Conservation (phyloP, 2,797 vertebrate genomes). For the Sebastes itinus region DNA sequence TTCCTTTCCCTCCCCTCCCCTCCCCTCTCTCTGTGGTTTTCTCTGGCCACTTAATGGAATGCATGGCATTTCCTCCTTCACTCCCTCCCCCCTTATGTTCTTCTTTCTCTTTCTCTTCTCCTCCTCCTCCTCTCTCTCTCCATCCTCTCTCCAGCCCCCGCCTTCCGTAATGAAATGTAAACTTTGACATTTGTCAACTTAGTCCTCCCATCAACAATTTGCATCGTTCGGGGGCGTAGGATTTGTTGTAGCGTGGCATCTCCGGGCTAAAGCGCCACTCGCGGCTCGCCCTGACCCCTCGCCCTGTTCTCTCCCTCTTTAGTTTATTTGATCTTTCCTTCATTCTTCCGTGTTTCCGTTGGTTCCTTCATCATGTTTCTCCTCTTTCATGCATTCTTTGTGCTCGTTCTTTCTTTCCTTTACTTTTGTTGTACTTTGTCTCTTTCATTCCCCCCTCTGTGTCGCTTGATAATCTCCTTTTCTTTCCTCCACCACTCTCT, state of each 20-base stretch:
- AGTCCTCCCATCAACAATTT: conserved; percentile 56
- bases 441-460: conserved; percentile 28
- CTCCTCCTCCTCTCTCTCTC: neutral
- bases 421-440: conserved; percentile 49
- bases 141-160: conserved; percentile 21
- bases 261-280: conserved; percentile 36
- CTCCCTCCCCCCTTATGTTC: conserved; percentile 3
- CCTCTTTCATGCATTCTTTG: conserved; percentile 21
- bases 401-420: conserved; percentile 35
- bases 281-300: conserved; percentile 42
- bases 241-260: conserved; percentile 51
- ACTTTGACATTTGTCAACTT: conserved; percentile 78
- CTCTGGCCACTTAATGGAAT: conserved; percentile 79
- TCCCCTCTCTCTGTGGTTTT: conserved; percentile 59
- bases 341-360: conserved; percentile 17
- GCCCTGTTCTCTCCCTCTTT: conserved; percentile 20
- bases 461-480: conserved; percentile 60
- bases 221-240: conserved; percentile 23
- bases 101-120: conserved; percentile 26
- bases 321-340: conserved; percentile 33
- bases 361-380: conserved; percentile 16
- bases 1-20: conserved; percentile 33
- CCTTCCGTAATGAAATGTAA: conserved; percentile 76
- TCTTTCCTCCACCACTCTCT: conserved; percentile 47
- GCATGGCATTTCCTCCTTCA: conserved; percentile 73